Evolutionary conservation across 2,888 invertebrate genomes (phyloP).

Genomic region (Zele albiditarsus): DNA sequence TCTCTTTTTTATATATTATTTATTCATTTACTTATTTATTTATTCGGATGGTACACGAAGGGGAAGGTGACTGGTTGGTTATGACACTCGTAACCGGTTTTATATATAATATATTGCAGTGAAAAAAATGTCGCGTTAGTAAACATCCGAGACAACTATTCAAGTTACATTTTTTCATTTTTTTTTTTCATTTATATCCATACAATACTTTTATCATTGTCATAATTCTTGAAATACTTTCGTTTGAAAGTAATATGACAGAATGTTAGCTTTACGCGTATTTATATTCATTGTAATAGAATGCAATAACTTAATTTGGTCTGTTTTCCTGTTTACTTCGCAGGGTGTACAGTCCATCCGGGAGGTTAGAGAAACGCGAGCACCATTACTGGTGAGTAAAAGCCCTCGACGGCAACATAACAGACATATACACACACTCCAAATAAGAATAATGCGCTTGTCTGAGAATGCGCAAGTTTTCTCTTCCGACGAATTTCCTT

Average conservation of each 20-base stretch:
- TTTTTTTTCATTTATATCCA: background rate
- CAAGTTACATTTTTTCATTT: background rate
- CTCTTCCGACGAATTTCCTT: slow-evolving; percentile 46
- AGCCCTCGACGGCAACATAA: background rate
- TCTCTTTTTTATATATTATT: background rate
- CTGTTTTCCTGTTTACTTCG: slow-evolving; percentile 47
- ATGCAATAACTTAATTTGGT: slow-evolving; percentile 16
- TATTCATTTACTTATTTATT: slow-evolving; percentile 10
- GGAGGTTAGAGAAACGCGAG: slow-evolving; percentile 58
- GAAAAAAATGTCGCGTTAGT: background rate
- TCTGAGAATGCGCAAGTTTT: slow-evolving; percentile 45
- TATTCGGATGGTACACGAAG: background rate
- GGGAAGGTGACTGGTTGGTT: slow-evolving; percentile 3
- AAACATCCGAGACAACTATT: slow-evolving; percentile 13
- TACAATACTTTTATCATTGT: background rate
- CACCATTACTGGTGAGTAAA: slow-evolving; percentile 67
- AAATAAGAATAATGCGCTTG: slow-evolving; percentile 40
- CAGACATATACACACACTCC: slow-evolving; percentile 19
- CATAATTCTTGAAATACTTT: background rate
- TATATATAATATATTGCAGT: background rate
- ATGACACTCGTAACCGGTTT: slow-evolving; percentile 15
- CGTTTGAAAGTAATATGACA: slow-evolving; percentile 20
- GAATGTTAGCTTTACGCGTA: background rate
- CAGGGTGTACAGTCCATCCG: slow-evolving; percentile 56
- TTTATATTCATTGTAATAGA: background rate